Evolutionary conservation across 53 echinoderm and acorn worm species (phyloP).

Genomic region (Hippasteria phrygiana): DNA sequence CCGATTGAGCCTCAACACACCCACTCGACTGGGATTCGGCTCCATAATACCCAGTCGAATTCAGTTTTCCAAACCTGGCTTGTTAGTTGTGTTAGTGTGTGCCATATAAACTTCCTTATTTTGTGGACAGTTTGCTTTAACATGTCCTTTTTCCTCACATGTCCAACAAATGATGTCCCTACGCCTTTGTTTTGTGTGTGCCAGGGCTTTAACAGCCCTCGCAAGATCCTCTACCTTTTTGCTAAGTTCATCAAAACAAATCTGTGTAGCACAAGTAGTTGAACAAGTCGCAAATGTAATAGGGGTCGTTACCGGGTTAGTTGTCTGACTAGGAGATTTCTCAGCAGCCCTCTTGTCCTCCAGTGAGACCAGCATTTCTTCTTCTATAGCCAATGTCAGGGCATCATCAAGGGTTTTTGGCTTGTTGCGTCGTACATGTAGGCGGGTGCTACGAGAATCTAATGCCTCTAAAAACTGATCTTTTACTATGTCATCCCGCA

Average conservation of each 20-base stretch:
- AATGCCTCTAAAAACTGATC: constrained; percentile 36
- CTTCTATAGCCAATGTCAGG: background rate
- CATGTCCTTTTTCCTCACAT: background rate
- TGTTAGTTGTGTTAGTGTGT: background rate
- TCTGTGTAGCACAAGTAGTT: background rate
- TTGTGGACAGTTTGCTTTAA: constrained; percentile 3
- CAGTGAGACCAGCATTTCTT: constrained; percentile 3
- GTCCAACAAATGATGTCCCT: constrained; percentile 3
- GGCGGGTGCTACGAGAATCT: constrained; percentile 8
- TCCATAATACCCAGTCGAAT: background rate
- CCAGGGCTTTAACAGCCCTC: background rate
- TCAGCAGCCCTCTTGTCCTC: background rate
- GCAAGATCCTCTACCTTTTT: constrained; percentile 4
- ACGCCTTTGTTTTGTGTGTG: background rate
- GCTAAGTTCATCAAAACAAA: background rate
- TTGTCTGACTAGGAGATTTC: too few species aligned
- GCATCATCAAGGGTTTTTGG: background rate
- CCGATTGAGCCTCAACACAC: background rate
- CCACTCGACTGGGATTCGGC: background rate
- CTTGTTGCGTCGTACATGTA: background rate
- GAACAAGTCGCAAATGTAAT: background rate
- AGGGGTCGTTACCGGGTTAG: too few species aligned
- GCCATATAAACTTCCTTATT: background rate
- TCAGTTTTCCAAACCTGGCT: background rate
- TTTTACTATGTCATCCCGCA: constrained; percentile 19